Percentiles rank a stretch among this genome's conserved stretches.
Conservation (phyloP, 1,140 invertebrate genomes). For the Nephotettix cincticeps region DNA sequence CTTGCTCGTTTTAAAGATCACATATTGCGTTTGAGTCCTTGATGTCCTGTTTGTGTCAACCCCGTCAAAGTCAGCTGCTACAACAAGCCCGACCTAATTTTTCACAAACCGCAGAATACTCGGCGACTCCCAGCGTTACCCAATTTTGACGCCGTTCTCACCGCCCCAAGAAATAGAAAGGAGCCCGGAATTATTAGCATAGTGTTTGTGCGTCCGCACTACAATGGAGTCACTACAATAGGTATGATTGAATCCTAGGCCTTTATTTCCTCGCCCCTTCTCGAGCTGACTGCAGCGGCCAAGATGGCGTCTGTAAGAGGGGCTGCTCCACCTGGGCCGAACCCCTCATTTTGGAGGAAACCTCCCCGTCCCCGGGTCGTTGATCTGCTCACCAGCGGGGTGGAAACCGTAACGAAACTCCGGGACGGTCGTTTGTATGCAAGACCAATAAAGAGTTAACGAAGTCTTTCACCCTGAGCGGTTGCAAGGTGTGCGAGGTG, state of each 20-base stretch:
- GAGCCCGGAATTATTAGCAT: not conserved
- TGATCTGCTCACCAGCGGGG: not conserved
- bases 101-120: too few species aligned
- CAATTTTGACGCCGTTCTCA: too few species aligned
- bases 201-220: not conserved
- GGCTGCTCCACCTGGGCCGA: conserved; percentile 7
- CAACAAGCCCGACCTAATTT: too few species aligned
- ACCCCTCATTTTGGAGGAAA: conserved; percentile 5
- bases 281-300: not conserved
- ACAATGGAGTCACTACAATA: conserved; percentile 2
- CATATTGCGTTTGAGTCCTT: too few species aligned
- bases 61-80: too few species aligned
- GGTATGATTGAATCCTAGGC: conserved; percentile 18
- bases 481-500: not conserved
- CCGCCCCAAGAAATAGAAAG: too few species aligned
- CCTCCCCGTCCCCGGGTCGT: not conserved
- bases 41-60: too few species aligned
- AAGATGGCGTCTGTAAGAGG: conserved; percentile 15
- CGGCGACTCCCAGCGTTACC: too few species aligned
- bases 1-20: too few species aligned
- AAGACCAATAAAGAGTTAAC: too few species aligned
- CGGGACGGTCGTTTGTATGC: too few species aligned
- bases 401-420: conserved; percentile 5
- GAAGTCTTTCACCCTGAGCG: too few species aligned
- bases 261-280: conserved; percentile 8